Conservation (phyloP, 1,140 invertebrate genomes). For the Drosophila tsacasi region DNA sequence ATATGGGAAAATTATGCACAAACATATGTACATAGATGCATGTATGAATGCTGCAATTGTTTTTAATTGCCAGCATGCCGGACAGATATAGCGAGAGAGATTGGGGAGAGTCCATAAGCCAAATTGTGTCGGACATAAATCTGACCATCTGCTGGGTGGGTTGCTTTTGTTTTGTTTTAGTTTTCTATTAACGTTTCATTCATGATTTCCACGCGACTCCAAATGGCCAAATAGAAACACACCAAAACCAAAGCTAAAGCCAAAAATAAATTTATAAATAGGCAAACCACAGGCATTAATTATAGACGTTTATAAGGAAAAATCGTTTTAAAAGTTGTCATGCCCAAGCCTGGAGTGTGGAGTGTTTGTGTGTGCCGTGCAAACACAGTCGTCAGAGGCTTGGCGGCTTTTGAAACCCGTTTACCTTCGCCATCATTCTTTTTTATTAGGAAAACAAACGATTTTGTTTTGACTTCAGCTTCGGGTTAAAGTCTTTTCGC, state of each 20-base stretch:
- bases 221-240: slow-evolving; percentile 36
- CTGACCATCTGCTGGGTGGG: slow-evolving; percentile 53
- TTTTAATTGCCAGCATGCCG: slow-evolving; percentile 61
- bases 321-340: slow-evolving; percentile 75
- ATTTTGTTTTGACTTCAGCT: slow-evolving; percentile 43
- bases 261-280: slow-evolving; percentile 48
- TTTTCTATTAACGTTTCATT: slow-evolving; percentile 58
- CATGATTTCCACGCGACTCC: slow-evolving; percentile 52
- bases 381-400: slow-evolving; percentile 25
- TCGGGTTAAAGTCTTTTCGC: slow-evolving; percentile 40
- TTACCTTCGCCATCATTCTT: slow-evolving; percentile 69
- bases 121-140: slow-evolving; percentile 53
- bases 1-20: slow-evolving; percentile 42
- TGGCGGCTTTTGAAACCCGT: slow-evolving; percentile 49
- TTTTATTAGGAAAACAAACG: slow-evolving; percentile 66
- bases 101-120: slow-evolving; percentile 31
- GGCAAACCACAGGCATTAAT: slow-evolving; percentile 60
- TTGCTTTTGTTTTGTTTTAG: slow-evolving; percentile 26
- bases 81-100: slow-evolving; percentile 7
- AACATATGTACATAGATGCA: slow-evolving; percentile 7
- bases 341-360: slow-evolving; percentile 50
- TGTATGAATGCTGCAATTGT: slow-evolving; percentile 69
- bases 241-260: slow-evolving; percentile 14
- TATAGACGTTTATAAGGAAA: slow-evolving; percentile 72
- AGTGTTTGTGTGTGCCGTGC: background rate